Evolutionary conservation across 1,140 invertebrate genomes (phyloP), one percentile per base, ranked within the genome.

Genomic region (Agrypnia vestita): DNA sequence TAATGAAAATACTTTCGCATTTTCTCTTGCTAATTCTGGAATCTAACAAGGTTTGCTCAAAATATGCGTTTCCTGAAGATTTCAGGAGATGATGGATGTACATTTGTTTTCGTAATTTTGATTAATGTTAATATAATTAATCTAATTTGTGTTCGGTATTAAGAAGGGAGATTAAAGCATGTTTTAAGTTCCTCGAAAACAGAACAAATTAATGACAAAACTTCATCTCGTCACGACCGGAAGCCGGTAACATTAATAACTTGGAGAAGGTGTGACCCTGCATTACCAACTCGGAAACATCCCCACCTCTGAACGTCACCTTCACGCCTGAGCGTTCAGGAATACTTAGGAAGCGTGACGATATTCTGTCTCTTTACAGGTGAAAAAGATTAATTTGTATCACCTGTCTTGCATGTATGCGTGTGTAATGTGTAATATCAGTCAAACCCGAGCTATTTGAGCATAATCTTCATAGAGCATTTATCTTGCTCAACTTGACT

Each of bases 221-320:
- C 64, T 69, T 69, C 64, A 69, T 69, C 64, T 69, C 64, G 44
- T 62, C 59, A 62, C 19, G 25, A 19, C 21, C 64, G 43, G 64
- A 69, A 69, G 64, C 35, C n/a, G 44, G 64, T 15, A 69, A 46
- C 64, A 69, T 69, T 69, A 69, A 69, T 69, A 69, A 69, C 64
- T 69, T 46, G 35, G n/a, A 69, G 64, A 47, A 69, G 15, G 64
- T 69, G 44, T 69, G 64, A 69, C 64, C 44, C 64, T 15, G 64
- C 19, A 69, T 46, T 17, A 69, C 64, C n/a, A 69, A 69, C 64
- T 69, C 44, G 13, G 64, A 69, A 69, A 69, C 15, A 69, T 69
- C 64, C 64, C 64, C 46, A 17, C 46, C 43, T 69, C 35, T 46
- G 44, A 46, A 19, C 25, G 6, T 35, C 25, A 46, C 64, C 64